Percentiles rank a stretch among this genome's conserved stretches.
Conservation (phyloP, 92 coral and sea anemone species). For the Diadumene lineata region DNA sequence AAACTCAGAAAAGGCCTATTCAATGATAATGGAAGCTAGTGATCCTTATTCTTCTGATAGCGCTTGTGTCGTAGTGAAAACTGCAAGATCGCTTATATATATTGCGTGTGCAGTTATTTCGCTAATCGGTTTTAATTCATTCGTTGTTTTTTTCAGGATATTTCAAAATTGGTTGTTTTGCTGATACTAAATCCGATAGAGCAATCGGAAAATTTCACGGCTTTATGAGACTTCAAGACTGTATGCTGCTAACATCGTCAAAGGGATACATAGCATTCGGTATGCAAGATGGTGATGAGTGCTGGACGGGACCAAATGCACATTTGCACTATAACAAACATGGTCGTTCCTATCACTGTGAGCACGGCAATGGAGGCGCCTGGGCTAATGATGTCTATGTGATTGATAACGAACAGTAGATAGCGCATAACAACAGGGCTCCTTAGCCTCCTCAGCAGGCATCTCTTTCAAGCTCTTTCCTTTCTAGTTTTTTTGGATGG, state of each 20-base stretch:
- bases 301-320: conserved; percentile 15
- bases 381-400: conserved; percentile 19
- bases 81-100: too few relatives aligned
- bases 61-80: too few relatives aligned
- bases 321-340: conserved; percentile 1
- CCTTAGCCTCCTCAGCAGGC: too few relatives aligned
- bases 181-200: not conserved
- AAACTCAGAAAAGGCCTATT: too few relatives aligned
- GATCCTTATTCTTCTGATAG: too few relatives aligned
- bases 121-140: too few relatives aligned
- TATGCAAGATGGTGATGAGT: conserved; percentile 13
- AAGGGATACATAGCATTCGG: conserved; percentile 25
- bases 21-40: too few relatives aligned
- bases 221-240: not conserved
- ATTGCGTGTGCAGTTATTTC: too few relatives aligned
- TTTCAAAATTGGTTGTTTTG: conserved; percentile 9
- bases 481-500: too few relatives aligned
- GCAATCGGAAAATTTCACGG: conserved; percentile 3
- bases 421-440: not conserved
- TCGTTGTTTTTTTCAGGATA: conserved; percentile 8
- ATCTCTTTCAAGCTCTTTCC: too few relatives aligned
- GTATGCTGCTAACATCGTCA: not conserved
- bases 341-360: conserved; percentile 1
- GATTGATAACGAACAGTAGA: not conserved
- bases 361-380: conserved; percentile 10